These are phyloP conservation scores for Oscheius sp. DNA, from an alignment of 1,140 invertebrate species.

Conservation along the genomic window DNA sequence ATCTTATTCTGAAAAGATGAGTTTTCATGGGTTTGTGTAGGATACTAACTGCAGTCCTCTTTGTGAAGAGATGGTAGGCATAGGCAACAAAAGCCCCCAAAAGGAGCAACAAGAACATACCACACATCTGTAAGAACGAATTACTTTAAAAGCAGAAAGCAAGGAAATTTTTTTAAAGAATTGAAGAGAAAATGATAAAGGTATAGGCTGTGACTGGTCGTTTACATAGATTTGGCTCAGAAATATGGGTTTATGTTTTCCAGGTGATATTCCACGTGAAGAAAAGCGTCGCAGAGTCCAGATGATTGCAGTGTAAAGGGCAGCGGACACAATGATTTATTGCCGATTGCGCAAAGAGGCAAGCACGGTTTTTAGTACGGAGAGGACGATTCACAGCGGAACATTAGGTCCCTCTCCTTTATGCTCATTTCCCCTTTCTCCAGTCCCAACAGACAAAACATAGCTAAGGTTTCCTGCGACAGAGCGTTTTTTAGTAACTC, in stretches of 20 bases:
- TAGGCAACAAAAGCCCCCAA: constrained; percentile 5
- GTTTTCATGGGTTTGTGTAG: neutral
- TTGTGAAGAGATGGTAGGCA: constrained; percentile 9
- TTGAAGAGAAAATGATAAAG: no score
- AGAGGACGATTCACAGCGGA: neutral
- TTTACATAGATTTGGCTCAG: no score
- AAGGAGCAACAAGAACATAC: neutral
- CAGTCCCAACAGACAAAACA: no score
- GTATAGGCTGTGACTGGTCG: no score
- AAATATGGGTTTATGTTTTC: neutral
- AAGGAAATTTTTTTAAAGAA: no score
- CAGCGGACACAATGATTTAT: neutral
- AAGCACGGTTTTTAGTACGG: neutral
- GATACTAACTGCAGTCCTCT: constrained; percentile 8
- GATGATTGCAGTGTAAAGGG: constrained; percentile 1
- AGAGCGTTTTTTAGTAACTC: neutral
- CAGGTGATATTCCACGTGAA: neutral
- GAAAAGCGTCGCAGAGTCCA: no score
- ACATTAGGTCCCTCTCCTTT: neutral
- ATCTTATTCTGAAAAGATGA: constrained; percentile 15
- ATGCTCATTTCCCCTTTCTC: no score
- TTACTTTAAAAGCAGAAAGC: no score
- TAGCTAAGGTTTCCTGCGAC: neutral
- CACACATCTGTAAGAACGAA: constrained; percentile 12
- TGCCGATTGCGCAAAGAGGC: neutral